Evolutionary conservation across 2,113 vertebrate genomes (phyloP).

Genomic region (Chaetodon auriga): DNA sequence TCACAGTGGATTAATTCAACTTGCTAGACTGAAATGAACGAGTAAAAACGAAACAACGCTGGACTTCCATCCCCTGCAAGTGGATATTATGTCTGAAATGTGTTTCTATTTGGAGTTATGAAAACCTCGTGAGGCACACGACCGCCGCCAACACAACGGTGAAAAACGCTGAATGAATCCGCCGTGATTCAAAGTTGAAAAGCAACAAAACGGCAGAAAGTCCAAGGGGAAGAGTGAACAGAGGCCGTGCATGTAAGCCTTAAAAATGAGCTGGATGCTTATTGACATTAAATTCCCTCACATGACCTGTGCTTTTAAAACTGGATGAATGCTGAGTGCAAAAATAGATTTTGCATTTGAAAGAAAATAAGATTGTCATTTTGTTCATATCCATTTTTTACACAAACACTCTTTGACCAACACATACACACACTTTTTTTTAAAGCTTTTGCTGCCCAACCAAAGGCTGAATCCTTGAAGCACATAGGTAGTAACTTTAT

Average conservation of each 20-base stretch:
- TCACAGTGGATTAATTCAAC: neutral
- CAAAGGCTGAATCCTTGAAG: constrained; percentile 45
- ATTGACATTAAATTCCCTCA: constrained; percentile 62
- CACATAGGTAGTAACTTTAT: constrained; percentile 54
- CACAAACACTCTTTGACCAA: constrained; percentile 40
- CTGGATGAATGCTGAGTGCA: constrained; percentile 72
- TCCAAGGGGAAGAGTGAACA: neutral
- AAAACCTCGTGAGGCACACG: neutral
- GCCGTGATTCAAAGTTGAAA: constrained; percentile 9
- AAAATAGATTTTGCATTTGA: constrained; percentile 83
- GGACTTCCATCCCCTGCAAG: neutral
- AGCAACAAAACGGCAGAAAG: neutral
- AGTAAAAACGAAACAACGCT: neutral
- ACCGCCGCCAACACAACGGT: neutral
- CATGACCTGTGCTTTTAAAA: constrained; percentile 73
- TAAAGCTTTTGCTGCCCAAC: constrained; percentile 68
- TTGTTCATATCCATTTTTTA: constrained; percentile 44
- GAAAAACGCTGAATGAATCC: neutral
- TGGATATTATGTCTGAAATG: neutral
- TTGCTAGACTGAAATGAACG: neutral
- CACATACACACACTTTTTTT: constrained; percentile 33
- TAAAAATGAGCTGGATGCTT: constrained; percentile 42
- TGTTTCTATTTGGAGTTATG: neutral
- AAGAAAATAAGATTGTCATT: constrained; percentile 81
- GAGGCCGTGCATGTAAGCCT: constrained; percentile 25